These are phyloP conservation scores for Pteropus alecto DNA, from an alignment of 2,113 vertebrate species.

Conservation along the genomic window DNA sequence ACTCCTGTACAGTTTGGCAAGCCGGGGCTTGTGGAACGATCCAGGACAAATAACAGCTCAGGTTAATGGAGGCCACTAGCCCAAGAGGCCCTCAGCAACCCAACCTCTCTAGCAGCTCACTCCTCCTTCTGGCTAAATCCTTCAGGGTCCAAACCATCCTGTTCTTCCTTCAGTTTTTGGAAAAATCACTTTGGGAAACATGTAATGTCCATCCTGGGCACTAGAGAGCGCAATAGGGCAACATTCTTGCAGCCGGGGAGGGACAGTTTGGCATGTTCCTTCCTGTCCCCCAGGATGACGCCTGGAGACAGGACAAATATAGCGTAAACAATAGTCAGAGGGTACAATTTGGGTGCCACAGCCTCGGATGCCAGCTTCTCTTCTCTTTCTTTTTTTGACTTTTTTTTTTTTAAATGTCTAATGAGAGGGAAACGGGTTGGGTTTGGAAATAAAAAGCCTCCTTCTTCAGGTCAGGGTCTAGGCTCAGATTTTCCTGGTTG, in stretches of 20 bases:
- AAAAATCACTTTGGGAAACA: accelerated
- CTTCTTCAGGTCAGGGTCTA: slow-evolving; percentile 35
- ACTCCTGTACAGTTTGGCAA: not conserved
- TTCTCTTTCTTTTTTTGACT: not conserved
- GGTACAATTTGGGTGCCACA: not conserved
- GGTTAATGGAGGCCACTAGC: not conserved
- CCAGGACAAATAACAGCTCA: not conserved
- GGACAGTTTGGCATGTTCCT: not conserved
- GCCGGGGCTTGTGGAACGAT: not conserved
- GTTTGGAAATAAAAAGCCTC: slow-evolving; percentile 33
- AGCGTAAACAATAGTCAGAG: not conserved
- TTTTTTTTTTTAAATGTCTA: not conserved
- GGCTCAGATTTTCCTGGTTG: not conserved
- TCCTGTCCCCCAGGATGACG: not conserved
- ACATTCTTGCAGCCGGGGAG: not conserved
- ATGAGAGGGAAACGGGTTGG: slow-evolving; percentile 30
- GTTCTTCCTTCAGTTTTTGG: not conserved
- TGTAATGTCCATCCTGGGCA: not conserved
- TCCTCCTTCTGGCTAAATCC: not conserved
- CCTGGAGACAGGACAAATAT: slow-evolving; percentile 43
- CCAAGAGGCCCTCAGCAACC: not conserved
- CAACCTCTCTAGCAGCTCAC: not conserved
- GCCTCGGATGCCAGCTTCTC: slow-evolving; percentile 19
- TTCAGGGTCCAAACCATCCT: not conserved
- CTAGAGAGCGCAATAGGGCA: slow-evolving; percentile 48